Conservation (phyloP, 2,797 vertebrate species). For the Arctocebus calabarensis region DNA sequence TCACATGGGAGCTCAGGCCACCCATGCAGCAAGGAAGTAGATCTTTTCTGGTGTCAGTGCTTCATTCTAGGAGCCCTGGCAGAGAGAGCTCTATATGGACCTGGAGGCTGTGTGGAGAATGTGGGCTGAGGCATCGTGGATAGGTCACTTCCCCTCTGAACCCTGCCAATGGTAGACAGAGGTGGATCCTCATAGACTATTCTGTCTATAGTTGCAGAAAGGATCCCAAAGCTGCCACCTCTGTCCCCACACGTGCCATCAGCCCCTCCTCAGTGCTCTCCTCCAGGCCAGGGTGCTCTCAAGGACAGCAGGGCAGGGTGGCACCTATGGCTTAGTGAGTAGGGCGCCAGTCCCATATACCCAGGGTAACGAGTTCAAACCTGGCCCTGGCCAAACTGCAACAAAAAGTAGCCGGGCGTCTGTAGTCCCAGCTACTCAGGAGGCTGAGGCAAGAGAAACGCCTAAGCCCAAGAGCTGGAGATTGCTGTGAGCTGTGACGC, state of each 20-base stretch:
- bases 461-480: no score
- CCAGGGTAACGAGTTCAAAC: no score
- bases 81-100: background rate
- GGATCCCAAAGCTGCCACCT: background rate
- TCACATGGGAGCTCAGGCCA: background rate
- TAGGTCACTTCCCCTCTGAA: background rate
- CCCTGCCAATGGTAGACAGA: background rate
- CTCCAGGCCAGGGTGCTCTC: background rate
- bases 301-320: background rate
- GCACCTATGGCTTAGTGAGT: no score
- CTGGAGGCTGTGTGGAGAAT: background rate
- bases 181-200: background rate
- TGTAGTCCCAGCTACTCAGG: no score
- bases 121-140: background rate
- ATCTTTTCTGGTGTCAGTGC: background rate
- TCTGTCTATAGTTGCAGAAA: background rate
- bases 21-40: background rate
- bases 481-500: no score
- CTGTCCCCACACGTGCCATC: background rate
- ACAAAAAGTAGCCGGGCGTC: no score
- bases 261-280: background rate
- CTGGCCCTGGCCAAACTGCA: no score
- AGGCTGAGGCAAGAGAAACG: no score
- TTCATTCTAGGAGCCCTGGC: background rate
- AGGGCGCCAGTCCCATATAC: no score